Evolutionary conservation across 2,113 vertebrate species (phyloP), one percentile per base, ranked within the genome.

Genomic region (Excalfactoria chinensis): DNA sequence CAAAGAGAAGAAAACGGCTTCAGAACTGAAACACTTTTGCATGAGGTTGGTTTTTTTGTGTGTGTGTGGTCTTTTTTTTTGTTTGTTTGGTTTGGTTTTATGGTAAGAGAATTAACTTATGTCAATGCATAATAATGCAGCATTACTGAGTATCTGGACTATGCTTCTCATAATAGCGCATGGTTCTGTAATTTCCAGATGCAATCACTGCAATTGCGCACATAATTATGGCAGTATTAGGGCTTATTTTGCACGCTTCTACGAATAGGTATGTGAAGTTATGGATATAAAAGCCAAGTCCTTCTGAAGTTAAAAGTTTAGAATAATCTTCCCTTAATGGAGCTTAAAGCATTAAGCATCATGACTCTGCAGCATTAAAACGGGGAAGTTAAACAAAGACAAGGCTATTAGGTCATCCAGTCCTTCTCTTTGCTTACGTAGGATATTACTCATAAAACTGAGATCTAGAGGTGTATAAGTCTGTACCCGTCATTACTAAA

Each of bases 311-410:
- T 63, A 69, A 83, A 83, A 72, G 49, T 88, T 92, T 74, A 78
- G 56, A 74, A 88, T 75, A 85, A 85, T 85, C 66, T 92, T 78
- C 46, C 58, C 35, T 78, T 94, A 88, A 95, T 75, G 80, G 76
- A 77, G 56, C 71, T 85, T 74, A 74, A 95, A 88, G 90, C 67
- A 82, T 88, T 86, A 94, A 71, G 77, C 40, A 76, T 62, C 53
- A 58, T 18, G 62, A 75, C 78, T 87, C 43, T 74, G 80, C 56
- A 77, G 30, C 53, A 37, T 76, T 83, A 88, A 73, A 87, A 88
- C 77, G 73, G 26, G 62, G 43, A 77, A 82, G 51, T 69, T 86
- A 89, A 87, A 85, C 44, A 59, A 7, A 64, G 85, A 60, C 69
- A 89, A 88, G 62, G 44, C 48, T 75, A 11, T 26, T 89, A 67